phyloP scores from a whole-genome alignment of 2,797 vertebrate species.

The Oryzias dopingdopingensis region DNA sequence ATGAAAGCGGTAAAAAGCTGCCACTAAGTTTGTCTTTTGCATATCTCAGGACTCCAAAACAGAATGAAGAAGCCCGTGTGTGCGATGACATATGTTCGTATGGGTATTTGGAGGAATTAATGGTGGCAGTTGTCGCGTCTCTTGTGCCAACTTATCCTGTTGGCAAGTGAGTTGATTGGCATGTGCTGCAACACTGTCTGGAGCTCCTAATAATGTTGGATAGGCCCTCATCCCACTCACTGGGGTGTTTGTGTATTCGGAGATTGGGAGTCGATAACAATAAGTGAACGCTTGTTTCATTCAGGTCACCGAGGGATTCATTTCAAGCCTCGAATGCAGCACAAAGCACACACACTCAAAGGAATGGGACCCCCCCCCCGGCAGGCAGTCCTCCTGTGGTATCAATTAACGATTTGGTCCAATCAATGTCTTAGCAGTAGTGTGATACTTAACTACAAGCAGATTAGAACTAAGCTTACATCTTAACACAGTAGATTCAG shows the following conservation, averaged over 20 bases:
- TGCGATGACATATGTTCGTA: slow-evolving; percentile 18
- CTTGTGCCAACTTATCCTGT: slow-evolving; percentile 26
- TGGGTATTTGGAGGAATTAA: slow-evolving; percentile 29
- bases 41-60: slow-evolving; percentile 54
- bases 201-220: slow-evolving; percentile 42
- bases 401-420: slow-evolving; percentile 72
- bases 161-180: slow-evolving; percentile 26
- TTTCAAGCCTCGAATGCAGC: slow-evolving; percentile 46
- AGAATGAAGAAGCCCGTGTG: slow-evolving; percentile 11
- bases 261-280: slow-evolving; percentile 71
- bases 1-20: slow-evolving; percentile 59
- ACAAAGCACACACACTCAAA: slow-evolving; percentile 40
- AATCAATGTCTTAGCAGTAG: slow-evolving; percentile 73
- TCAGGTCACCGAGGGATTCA: slow-evolving; percentile 62
- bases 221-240: slow-evolving; percentile 40
- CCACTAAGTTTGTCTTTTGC: slow-evolving; percentile 72
- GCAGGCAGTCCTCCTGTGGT: slow-evolving; percentile 61
- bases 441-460: slow-evolving; percentile 67
- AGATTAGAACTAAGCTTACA: slow-evolving; percentile 69
- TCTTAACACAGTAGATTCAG: slow-evolving; percentile 51
- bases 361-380: slow-evolving; percentile 33
- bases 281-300: slow-evolving; percentile 70
- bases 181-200: slow-evolving; percentile 29
- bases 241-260: slow-evolving; percentile 28
- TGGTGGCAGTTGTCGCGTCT: slow-evolving; percentile 31